A percentile compares a stretch with the other conserved stretches of the same genome.
These are phyloP conservation scores for Dione vanillae DNA, from an alignment of 2,888 invertebrate species.

Conservation along the genomic window DNA sequence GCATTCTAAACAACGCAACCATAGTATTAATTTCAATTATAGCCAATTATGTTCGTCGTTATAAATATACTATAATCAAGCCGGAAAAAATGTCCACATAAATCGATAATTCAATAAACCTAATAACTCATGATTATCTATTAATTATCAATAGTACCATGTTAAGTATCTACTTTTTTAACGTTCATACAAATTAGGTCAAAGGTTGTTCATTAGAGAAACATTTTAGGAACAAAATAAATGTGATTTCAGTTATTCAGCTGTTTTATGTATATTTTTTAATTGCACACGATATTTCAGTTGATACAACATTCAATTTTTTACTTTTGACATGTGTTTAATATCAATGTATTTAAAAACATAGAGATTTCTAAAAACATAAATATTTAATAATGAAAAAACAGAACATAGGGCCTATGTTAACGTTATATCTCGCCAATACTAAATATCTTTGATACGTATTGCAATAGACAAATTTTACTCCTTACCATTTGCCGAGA, in stretches of 20 bases:
- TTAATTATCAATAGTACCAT: conserved; percentile 6
- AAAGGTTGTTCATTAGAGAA: conserved; percentile 1
- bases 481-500: conserved; percentile 83
- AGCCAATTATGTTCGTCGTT: conserved; percentile 4
- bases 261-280: not conserved
- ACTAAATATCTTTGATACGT: not conserved
- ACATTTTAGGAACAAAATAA: not conserved
- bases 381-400: no score
- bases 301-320: not conserved
- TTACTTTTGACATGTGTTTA: no score
- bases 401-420: no score
- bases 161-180: not conserved
- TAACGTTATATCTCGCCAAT: no score
- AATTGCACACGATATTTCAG: not conserved
- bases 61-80: conserved; percentile 21
- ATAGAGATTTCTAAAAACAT: no score
- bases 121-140: not conserved
- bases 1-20: not conserved
- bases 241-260: not conserved
- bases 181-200: not conserved
- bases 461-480: conserved; percentile 13
- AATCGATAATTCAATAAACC: conserved; percentile 7
- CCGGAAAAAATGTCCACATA: not conserved
- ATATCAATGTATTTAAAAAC: no score
- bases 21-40: not conserved